phyloP scores from a whole-genome alignment of 1,140 invertebrate genomes.

The Patella vulgata region DNA sequence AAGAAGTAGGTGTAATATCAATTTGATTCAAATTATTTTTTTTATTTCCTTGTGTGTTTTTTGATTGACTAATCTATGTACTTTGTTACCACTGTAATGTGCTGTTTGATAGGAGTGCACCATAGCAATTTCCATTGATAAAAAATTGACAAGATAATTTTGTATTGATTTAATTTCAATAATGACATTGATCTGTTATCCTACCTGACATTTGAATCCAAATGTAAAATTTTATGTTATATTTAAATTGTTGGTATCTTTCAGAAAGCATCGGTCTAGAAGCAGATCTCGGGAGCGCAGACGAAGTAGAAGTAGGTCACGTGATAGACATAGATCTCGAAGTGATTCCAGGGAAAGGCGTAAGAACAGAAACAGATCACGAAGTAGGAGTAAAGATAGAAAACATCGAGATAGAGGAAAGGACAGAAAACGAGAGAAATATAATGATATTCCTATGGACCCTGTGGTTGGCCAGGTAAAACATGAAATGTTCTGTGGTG shows the following conservation, averaged over 20 bases:
- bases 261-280: constrained; percentile 22
- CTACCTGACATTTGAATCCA: too few species aligned
- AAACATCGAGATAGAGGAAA: constrained; percentile 40
- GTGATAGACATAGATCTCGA: constrained; percentile 63
- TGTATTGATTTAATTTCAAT: too few species aligned
- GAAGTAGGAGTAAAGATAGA: constrained; percentile 23
- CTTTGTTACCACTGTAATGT: too few species aligned
- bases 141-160: too few species aligned
- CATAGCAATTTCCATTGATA: too few species aligned
- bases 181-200: too few species aligned
- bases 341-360: constrained; percentile 6
- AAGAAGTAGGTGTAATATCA: constrained; percentile 5
- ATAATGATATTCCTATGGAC: constrained; percentile 69
- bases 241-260: too few species aligned
- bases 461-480: constrained; percentile 69
- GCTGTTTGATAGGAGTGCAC: too few species aligned
- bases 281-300: constrained; percentile 21
- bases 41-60: too few species aligned
- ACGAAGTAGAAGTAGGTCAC: constrained; percentile 56
- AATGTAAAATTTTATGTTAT: too few species aligned
- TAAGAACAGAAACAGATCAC: constrained; percentile 61
- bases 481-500: not conserved
- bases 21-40: too few species aligned
- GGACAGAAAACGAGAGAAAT: constrained; percentile 32
- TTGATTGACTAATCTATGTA: too few species aligned